These are phyloP conservation scores for Crypturellus tataupa DNA, from an alignment of 2,797 vertebrate genomes.

Conservation along the genomic window DNA sequence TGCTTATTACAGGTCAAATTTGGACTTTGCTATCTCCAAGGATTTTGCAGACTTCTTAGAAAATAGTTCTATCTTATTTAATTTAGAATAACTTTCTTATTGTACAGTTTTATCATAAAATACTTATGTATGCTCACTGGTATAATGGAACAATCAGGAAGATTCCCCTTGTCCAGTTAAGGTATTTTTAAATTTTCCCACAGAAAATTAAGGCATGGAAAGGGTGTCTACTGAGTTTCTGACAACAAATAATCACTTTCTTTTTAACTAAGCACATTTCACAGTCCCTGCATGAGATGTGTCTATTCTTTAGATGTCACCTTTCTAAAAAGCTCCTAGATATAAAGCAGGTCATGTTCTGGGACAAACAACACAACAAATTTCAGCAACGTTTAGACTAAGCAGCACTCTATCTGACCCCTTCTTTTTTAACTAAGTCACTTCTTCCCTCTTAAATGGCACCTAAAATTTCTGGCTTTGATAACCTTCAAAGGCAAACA, in stretches of 20 bases:
- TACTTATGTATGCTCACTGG: not conserved
- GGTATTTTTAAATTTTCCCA: not conserved
- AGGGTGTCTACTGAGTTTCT: not conserved
- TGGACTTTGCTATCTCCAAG: not conserved
- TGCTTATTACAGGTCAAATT: not conserved
- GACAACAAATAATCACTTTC: not conserved
- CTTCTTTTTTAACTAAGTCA: not conserved
- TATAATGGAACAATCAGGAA: not conserved
- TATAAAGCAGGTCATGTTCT: not conserved
- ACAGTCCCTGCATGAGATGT: not conserved
- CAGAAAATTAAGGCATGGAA: not conserved
- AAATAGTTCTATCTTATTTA: no score
- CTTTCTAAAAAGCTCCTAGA: not conserved
- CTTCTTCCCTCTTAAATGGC: not conserved
- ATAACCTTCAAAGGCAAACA: constrained; percentile 10
- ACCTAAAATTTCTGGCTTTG: not conserved
- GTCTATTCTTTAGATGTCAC: not conserved
- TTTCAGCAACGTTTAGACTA: not conserved
- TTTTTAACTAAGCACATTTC: not conserved
- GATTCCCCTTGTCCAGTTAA: not conserved
- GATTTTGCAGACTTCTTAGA: not conserved
- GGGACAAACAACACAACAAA: not conserved
- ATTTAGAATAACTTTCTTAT: no score
- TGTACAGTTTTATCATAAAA: not conserved
- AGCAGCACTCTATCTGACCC: not conserved